Conservation (phyloP, 2,113 vertebrate species). For the Brachypteracias leptosomus region DNA sequence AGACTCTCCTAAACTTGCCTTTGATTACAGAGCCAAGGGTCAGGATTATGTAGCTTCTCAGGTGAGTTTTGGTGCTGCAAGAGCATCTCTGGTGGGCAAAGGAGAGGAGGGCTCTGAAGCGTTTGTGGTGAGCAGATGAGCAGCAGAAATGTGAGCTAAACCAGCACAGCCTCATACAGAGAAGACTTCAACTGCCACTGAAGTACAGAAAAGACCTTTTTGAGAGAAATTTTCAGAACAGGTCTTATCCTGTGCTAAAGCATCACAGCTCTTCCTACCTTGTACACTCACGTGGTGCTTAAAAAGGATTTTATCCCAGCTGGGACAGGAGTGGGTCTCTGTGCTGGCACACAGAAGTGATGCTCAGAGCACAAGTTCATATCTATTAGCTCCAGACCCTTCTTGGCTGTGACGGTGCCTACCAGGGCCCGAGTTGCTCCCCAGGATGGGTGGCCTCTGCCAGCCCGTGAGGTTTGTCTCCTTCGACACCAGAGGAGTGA, state of each 20-base stretch:
- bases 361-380: not conserved
- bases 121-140: not conserved
- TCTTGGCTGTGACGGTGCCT: not conserved
- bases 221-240: not conserved
- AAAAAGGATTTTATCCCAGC: not conserved
- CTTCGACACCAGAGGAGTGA: not conserved
- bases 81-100: not conserved
- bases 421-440: not conserved
- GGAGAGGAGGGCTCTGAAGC: not conserved
- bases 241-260: not conserved
- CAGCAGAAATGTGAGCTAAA: not conserved
- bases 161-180: not conserved
- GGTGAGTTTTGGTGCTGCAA: not conserved
- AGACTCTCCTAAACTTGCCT: not conserved
- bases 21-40: not conserved
- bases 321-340: not conserved
- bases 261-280: rapidly evolving
- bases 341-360: rapidly evolving
- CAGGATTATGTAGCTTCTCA: rapidly evolving
- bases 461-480: not conserved
- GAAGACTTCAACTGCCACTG: not conserved
- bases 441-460: not conserved
- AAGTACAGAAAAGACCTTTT: not conserved
- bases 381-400: not conserved
- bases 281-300: rapidly evolving